Conservation (phyloP, 2,888 invertebrate genomes). For the Liopterus haemorrhoidalis region DNA sequence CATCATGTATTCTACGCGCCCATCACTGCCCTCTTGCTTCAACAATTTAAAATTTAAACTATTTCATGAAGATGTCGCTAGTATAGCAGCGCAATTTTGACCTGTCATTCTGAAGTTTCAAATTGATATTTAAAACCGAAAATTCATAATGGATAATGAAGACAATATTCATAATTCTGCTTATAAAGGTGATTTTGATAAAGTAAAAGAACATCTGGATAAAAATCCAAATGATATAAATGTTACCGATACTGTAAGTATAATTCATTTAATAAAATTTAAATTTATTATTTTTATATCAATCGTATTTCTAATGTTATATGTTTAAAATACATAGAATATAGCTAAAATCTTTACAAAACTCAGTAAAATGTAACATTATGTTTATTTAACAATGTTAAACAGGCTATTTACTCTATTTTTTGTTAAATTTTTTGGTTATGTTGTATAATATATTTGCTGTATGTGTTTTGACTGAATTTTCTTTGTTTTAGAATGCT, state of each 20-base stretch:
- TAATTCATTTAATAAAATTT: slow-evolving; percentile 7
- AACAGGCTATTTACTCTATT: too few species aligned
- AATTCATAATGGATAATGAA: slow-evolving; percentile 13
- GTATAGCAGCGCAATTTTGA: not conserved
- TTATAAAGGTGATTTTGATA: slow-evolving; percentile 64
- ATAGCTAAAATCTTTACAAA: too few species aligned
- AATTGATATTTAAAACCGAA: too few species aligned
- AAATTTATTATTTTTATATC: not conserved
- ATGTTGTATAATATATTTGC: slow-evolving; percentile 14
- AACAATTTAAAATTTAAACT: too few species aligned
- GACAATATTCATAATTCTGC: slow-evolving; percentile 58
- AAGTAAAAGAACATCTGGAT: slow-evolving; percentile 57
- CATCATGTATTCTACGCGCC: too few species aligned
- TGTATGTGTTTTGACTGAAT: slow-evolving; percentile 13
- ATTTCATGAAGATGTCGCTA: too few species aligned
- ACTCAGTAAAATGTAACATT: too few species aligned
- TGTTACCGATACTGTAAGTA: slow-evolving; percentile 50
- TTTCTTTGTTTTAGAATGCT: slow-evolving; percentile 62
- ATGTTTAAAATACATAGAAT: slow-evolving; percentile 12
- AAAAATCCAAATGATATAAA: slow-evolving; percentile 50
- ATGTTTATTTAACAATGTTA: too few species aligned
- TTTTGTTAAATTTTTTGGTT: not conserved
- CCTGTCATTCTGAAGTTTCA: too few species aligned
- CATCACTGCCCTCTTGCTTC: too few species aligned
- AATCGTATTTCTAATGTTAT: slow-evolving; percentile 19